Evolutionary conservation across 2,113 vertebrate species (phyloP).

Genomic region (Elanoides forficatus): DNA sequence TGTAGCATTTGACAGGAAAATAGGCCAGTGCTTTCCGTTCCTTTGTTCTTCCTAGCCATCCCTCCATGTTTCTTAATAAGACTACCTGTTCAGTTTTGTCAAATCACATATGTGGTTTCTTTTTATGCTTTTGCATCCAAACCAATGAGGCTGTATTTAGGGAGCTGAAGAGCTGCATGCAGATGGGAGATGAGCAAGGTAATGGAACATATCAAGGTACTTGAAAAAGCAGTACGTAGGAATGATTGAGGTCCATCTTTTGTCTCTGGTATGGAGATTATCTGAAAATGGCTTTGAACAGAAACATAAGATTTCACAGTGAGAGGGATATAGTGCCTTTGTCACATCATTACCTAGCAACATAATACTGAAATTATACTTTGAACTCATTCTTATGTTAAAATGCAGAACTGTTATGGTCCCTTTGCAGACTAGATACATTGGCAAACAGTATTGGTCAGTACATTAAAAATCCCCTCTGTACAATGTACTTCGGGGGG

Average conservation of each 20-base stretch:
- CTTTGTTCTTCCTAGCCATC: background rate
- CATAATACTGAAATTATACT: background rate
- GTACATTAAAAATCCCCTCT: background rate
- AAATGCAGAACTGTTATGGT: background rate
- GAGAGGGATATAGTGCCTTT: background rate
- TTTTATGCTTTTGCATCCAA: background rate
- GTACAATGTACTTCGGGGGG: rapidly evolving
- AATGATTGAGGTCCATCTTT: background rate
- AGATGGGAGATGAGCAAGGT: background rate
- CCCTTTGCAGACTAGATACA: background rate
- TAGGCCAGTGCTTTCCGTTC: background rate
- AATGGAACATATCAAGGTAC: background rate
- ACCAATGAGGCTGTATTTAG: background rate
- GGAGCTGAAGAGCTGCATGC: background rate
- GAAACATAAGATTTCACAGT: background rate
- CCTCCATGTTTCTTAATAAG: background rate
- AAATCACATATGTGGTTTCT: background rate
- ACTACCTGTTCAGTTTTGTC: background rate
- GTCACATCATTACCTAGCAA: background rate
- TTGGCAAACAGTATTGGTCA: background rate
- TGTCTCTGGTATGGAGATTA: background rate
- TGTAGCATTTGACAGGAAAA: background rate
- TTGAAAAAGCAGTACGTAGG: background rate
- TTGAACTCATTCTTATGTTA: background rate
- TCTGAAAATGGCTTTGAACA: constrained; percentile 15